These are phyloP conservation scores for Caerostris darwini DNA, from an alignment of 1,140 invertebrate genomes.

Conservation along the genomic window DNA sequence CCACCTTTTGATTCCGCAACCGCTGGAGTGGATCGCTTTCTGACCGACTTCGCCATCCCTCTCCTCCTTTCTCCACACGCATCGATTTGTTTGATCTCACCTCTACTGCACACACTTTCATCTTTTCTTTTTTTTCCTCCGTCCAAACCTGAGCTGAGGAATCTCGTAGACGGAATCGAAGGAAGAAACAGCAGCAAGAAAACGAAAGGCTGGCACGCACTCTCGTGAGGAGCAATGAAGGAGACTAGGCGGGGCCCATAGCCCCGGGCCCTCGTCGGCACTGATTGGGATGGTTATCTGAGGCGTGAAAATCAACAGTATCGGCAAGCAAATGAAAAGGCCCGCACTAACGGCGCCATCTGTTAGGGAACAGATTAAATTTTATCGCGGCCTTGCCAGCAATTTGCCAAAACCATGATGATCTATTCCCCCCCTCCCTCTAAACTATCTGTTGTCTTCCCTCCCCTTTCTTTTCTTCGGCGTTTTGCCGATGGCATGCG, in stretches of 20 bases:
- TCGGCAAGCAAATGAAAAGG: constrained; percentile 77
- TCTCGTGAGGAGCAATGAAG: neutral
- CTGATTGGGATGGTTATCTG: constrained; percentile 77
- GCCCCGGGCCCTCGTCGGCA: constrained; percentile 56
- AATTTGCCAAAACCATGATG: constrained; percentile 70
- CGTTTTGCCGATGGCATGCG: constrained; percentile 32
- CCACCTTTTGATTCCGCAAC: neutral
- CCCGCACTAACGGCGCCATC: constrained; percentile 74
- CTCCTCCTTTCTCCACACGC: neutral
- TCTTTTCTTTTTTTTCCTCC: neutral
- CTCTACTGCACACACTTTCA: neutral
- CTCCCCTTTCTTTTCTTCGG: neutral
- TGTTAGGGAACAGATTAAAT: constrained; percentile 77
- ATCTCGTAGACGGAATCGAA: neutral
- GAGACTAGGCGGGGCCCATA: constrained; percentile 64
- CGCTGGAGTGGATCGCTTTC: constrained; percentile 6
- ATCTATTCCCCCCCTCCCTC: neutral
- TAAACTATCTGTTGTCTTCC: no score
- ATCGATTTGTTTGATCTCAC: constrained; percentile 60
- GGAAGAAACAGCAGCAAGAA: constrained; percentile 29
- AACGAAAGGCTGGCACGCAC: constrained; percentile 25
- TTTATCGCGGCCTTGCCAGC: constrained; percentile 68
- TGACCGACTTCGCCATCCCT: neutral
- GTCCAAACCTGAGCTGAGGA: neutral
- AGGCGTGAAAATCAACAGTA: constrained; percentile 78